Base-by-base conservation (phyloP, 30 jellyfish, hydroid and myxozoan species). In the Sanderia malayensis region DNA sequence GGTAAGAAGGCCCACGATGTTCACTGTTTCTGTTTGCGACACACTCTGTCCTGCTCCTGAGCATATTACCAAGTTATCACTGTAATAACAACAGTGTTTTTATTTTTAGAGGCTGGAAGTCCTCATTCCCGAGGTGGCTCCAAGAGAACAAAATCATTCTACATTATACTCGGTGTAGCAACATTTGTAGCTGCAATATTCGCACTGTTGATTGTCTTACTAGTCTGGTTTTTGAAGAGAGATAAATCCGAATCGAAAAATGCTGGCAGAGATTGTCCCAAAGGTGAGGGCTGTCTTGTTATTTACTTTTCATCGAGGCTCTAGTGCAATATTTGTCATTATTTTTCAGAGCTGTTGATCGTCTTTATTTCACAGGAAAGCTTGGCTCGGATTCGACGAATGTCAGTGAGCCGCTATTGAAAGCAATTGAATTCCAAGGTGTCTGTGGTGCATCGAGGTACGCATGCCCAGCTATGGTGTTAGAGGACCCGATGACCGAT, bases 141-240 rank as follows among this genome's bases (percentile, higher is more conserved):
- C 59, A 83, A 74, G 53, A 44, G 88, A 57, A 73, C 95, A 18
- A 83, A 83, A 29, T 83, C 95, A 25, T 83, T 83, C 31, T 83
- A 73, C 88, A 83, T 83, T 19, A 83, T 83, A 30, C 77, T 83
- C 46, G 95, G 95, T 17, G 85, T 83, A 10, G 95, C 89, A 41
- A 83, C 88, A 31, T 58, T 81, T 4, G 77, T 83, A 45, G 83
- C 88, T 53, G 81, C 84, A 21, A 15, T 82, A 11, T 73, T 82
- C 58, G 57, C 87, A 0, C 21, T 71, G 59, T 8, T 71, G 70
- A 82, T 82, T 61, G 62, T 71, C 44, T 31, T 82, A 46, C 57
- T 83, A 23, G 73, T 83, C 11, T 83, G 85, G 64, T 74, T 73
- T 29, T 66, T 83, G 47, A 65, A 34, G 67, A 83, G 76, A 67